Conservation (phyloP, 2,113 vertebrate species). For the Cairina moschata region DNA sequence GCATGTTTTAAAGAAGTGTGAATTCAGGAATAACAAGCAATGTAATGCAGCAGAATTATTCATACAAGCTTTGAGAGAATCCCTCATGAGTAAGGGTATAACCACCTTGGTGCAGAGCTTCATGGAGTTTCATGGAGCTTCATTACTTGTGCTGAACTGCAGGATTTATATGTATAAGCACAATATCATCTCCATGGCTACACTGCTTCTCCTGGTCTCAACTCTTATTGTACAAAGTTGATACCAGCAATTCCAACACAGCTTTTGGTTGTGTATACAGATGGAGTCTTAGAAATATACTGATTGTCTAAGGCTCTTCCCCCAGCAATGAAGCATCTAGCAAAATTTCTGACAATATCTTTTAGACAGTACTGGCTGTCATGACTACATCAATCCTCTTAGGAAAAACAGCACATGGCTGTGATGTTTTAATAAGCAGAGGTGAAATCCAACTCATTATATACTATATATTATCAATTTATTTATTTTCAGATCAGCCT, state of each 20-base stretch:
- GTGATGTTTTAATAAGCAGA: constrained; percentile 49
- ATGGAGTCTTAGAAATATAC: background rate
- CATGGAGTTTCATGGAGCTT: background rate
- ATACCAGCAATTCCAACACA: background rate
- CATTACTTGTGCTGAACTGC: background rate
- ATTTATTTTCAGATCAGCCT: background rate
- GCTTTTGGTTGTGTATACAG: background rate
- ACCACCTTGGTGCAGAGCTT: background rate
- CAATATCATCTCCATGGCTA: background rate
- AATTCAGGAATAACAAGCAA: background rate
- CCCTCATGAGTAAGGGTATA: accelerated
- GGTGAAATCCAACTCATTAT: constrained; percentile 50
- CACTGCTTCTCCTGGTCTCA: background rate
- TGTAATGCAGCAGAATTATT: background rate
- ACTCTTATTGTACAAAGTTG: background rate
- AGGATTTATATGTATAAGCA: background rate
- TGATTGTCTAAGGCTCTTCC: background rate
- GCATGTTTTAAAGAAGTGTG: background rate
- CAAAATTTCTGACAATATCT: background rate
- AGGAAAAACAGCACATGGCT: background rate
- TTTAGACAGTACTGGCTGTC: background rate
- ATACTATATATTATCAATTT: background rate
- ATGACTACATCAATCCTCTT: background rate
- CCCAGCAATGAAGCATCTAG: background rate
- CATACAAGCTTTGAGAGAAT: background rate